Conservation (phyloP, 2,888 invertebrate genomes). For the Drosophila kuntzei region DNA sequence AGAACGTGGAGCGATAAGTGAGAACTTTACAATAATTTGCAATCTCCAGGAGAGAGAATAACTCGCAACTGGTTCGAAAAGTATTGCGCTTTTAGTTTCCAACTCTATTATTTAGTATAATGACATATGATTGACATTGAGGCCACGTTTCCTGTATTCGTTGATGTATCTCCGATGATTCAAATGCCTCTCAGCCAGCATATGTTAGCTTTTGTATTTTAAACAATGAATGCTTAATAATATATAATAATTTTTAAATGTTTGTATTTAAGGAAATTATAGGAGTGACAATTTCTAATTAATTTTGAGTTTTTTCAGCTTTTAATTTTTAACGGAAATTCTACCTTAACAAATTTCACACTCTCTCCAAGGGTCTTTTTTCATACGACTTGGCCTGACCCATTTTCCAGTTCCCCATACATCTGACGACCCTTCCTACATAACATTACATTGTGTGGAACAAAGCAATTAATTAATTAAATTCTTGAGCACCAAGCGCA, state of each 20-base stretch:
- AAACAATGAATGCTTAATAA: slow-evolving; percentile 6
- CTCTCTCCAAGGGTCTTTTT: background rate
- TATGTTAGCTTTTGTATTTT: background rate
- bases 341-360: slow-evolving; percentile 1
- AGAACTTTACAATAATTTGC: slow-evolving; percentile 36
- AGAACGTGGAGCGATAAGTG: slow-evolving; percentile 19
- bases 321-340: background rate
- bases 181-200: background rate
- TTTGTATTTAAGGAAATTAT: background rate
- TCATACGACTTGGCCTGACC: slow-evolving; percentile 34
- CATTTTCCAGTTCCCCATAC: slow-evolving; percentile 36
- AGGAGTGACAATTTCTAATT: background rate
- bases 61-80: slow-evolving; percentile 41
- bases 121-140: slow-evolving; percentile 73
- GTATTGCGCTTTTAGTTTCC: slow-evolving; percentile 35
- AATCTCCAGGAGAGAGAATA: slow-evolving; percentile 11
- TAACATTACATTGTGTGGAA: slow-evolving; percentile 28
- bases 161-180: slow-evolving; percentile 15
- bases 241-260: background rate
- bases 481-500: slow-evolving; percentile 64
- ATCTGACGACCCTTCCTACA: slow-evolving; percentile 4
- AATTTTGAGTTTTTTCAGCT: background rate
- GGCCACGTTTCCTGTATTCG: slow-evolving; percentile 60
- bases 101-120: slow-evolving; percentile 54
- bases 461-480: slow-evolving; percentile 76